Percentiles rank a stretch among this genome's conserved stretches.
phyloP scores from a whole-genome alignment of 2,888 invertebrate genomes.

The Leucoptera coffeella region DNA sequence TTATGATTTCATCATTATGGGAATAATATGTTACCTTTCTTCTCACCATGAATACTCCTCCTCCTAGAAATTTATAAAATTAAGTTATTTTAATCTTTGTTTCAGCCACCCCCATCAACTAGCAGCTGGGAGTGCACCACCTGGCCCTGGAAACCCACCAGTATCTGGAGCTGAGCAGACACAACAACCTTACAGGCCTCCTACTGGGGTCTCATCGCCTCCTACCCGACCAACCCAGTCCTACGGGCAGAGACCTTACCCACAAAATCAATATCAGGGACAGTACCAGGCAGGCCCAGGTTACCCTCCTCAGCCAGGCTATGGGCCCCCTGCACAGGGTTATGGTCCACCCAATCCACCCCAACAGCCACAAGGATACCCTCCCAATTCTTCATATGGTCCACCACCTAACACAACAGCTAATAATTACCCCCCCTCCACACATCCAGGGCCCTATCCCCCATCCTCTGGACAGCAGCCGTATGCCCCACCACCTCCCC shows the following conservation, averaged over 20 bases:
- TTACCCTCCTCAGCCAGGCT: slow-evolving; percentile 63
- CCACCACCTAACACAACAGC: slow-evolving; percentile 57
- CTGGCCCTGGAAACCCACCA: slow-evolving; percentile 28
- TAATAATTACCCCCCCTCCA: slow-evolving; percentile 52
- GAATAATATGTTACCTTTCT: too few relatives aligned
- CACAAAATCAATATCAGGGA: slow-evolving; percentile 60
- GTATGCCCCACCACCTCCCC: slow-evolving; percentile 43
- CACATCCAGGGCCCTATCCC: slow-evolving; percentile 38
- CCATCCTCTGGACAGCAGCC: slow-evolving; percentile 39
- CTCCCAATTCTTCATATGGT: slow-evolving; percentile 58
- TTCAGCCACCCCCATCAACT: too few relatives aligned
- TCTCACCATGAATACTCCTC: too few relatives aligned
- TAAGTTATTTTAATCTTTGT: too few relatives aligned
- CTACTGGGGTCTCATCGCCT: slow-evolving; percentile 43
- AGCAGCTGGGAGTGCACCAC: slow-evolving; percentile 42
- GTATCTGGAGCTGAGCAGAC: slow-evolving; percentile 32
- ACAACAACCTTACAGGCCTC: slow-evolving; percentile 42
- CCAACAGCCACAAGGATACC: slow-evolving; percentile 62
- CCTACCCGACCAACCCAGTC: slow-evolving; percentile 60
- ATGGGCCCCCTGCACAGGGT: slow-evolving; percentile 61
- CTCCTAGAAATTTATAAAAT: too few relatives aligned
- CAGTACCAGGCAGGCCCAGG: slow-evolving; percentile 52
- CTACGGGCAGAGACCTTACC: slow-evolving; percentile 62
- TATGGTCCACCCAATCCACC: slow-evolving; percentile 58
- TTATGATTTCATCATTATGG: too few relatives aligned